Percentiles rank a stretch among this genome's conserved stretches.
Evolutionary conservation across 2,797 vertebrate genomes (phyloP).

Genomic region (Antrozous pallidus): DNA sequence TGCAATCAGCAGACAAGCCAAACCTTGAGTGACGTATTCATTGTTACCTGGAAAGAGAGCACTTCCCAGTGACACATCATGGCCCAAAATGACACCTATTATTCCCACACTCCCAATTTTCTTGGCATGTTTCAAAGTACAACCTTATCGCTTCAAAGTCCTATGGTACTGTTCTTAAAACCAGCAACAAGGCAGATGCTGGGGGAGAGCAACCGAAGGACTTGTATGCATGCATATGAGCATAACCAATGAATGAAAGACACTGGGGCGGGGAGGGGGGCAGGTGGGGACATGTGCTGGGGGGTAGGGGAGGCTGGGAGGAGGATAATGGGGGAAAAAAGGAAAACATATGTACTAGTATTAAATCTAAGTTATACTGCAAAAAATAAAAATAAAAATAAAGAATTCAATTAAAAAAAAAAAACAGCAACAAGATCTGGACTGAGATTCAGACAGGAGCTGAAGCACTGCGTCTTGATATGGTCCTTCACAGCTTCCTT

Average conservation of each 20-base stretch:
- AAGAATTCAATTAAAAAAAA: too few relatives aligned
- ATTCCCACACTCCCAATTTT: not conserved
- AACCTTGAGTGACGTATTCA: constrained; percentile 57
- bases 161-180: not conserved
- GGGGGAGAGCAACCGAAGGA: too few relatives aligned
- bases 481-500: not conserved
- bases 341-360: too few relatives aligned
- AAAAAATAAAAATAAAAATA: too few relatives aligned
- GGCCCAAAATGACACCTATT: constrained; percentile 4
- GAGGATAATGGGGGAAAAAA: too few relatives aligned
- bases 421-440: not conserved
- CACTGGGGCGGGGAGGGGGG: too few relatives aligned
- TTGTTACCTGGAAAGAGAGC: constrained; percentile 50
- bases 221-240: too few relatives aligned
- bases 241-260: too few relatives aligned
- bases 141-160: not conserved
- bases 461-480: not conserved
- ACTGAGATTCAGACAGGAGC: not conserved
- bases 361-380: too few relatives aligned
- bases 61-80: not conserved
- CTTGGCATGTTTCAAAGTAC: constrained; percentile 4
- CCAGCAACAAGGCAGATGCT: not conserved
- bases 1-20: constrained; percentile 63
- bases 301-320: too few relatives aligned
- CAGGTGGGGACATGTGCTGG: too few relatives aligned